A percentile compares a stretch with the other conserved stretches of the same genome.
Evolutionary conservation across 1,140 invertebrate species (phyloP).

Genomic region (Stegodyphus mimosarum): DNA sequence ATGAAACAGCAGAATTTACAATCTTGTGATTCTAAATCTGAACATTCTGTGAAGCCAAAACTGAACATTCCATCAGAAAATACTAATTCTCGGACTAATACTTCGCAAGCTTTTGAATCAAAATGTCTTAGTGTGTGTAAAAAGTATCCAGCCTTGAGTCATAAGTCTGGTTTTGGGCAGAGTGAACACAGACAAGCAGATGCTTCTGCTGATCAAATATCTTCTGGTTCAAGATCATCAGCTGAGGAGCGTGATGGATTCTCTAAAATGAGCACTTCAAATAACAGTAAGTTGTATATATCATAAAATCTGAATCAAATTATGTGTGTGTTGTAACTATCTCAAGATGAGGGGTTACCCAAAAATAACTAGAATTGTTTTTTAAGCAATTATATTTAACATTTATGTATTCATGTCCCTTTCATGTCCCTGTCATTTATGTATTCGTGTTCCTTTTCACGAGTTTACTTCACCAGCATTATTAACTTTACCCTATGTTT

Average conservation of each 20-base stretch:
- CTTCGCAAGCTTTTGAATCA: conserved; percentile 33
- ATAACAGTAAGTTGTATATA: neutral
- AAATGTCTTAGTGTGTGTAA: conserved; percentile 51
- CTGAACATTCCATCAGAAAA: neutral
- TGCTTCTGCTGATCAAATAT: too few species aligned
- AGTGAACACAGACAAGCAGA: neutral
- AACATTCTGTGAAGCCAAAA: neutral
- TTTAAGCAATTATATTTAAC: too few species aligned
- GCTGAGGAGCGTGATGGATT: neutral
- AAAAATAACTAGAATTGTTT: too few species aligned
- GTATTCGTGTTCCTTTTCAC: too few species aligned
- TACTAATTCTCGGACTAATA: neutral
- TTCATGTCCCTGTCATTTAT: too few species aligned
- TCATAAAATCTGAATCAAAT: too few species aligned
- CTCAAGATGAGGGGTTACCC: too few species aligned
- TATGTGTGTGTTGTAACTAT: too few species aligned
- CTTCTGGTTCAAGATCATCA: too few species aligned
- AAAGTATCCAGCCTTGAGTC: conserved; percentile 48
- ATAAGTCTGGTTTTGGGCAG: conserved; percentile 36
- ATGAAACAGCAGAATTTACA: neutral
- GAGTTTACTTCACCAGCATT: too few species aligned
- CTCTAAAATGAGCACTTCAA: neutral
- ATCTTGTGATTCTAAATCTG: neutral
- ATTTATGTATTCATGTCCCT: too few species aligned
- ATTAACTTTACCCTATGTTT: too few species aligned